Conservation (phyloP, 1,140 invertebrate species). For the Linepithema humile region DNA sequence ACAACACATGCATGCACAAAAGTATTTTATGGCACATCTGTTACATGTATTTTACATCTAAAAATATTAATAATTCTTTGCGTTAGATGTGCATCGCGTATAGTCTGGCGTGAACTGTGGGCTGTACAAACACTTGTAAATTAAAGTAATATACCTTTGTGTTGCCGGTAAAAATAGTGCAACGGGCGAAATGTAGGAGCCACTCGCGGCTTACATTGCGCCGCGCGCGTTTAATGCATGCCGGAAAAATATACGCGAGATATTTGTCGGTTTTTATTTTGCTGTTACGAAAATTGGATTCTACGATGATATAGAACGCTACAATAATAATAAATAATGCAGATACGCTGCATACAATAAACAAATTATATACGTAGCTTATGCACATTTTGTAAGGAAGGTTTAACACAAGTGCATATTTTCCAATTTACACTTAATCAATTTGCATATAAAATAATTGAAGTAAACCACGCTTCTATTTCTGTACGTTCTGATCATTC, state of each 20-base stretch:
- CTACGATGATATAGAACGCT: constrained; percentile 31
- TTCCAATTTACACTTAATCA: not conserved
- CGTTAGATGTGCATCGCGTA: not conserved
- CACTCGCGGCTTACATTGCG: constrained; percentile 35
- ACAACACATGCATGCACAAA: too few relatives aligned
- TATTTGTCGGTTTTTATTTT: constrained; percentile 49
- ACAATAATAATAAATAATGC: constrained; percentile 44
- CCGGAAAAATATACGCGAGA: constrained; percentile 37
- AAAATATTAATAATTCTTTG: not conserved
- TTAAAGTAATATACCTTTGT: constrained; percentile 49
- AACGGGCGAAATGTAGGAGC: constrained; percentile 12
- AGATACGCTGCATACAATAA: not conserved
- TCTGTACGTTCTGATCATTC: not conserved
- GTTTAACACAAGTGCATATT: not conserved
- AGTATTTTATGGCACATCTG: too few relatives aligned
- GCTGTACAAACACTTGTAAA: constrained; percentile 37
- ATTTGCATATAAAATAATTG: not conserved
- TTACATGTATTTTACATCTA: too few relatives aligned
- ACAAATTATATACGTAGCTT: constrained; percentile 26
- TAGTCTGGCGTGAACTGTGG: not conserved
- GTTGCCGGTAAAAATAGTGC: constrained; percentile 30
- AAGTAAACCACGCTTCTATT: not conserved
- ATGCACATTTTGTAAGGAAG: not conserved
- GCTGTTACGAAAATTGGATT: constrained; percentile 53
- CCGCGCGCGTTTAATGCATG: constrained; percentile 41